Evolutionary conservation across 2,888 invertebrate genomes (phyloP).

Genomic region (Idaea straminata): DNA sequence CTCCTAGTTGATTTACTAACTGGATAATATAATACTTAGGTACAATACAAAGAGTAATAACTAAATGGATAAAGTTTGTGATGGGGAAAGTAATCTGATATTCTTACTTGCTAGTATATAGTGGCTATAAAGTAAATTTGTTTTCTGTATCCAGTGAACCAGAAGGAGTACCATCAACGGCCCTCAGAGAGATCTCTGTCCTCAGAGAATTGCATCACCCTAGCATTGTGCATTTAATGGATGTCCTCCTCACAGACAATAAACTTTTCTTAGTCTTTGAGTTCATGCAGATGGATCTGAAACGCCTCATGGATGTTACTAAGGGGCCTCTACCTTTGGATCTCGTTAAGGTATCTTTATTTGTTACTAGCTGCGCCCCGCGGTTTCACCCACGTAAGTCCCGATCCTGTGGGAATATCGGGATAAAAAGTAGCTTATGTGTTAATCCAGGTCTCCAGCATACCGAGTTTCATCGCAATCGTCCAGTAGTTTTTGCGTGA

Average conservation of each 20-base stretch:
- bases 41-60: not conserved
- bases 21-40: too few species aligned
- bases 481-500: too few species aligned
- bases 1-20: not conserved
- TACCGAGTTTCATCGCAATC: too few species aligned
- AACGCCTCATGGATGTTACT: slow-evolving; percentile 89
- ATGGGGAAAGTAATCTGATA: not conserved
- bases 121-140: not conserved
- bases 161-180: slow-evolving; percentile 98
- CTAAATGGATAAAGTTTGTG: not conserved
- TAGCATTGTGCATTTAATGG: slow-evolving; percentile 93
- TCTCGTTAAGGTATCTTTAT: slow-evolving; percentile 82
- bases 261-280: slow-evolving; percentile 97
- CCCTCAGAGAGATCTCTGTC: slow-evolving; percentile 96
- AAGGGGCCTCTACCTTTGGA: slow-evolving; percentile 81
- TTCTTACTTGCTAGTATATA: not conserved
- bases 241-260: slow-evolving; percentile 91
- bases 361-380: too few species aligned
- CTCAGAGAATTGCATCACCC: slow-evolving; percentile 94
- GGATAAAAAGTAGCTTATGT: too few species aligned
- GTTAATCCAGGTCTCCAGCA: too few species aligned
- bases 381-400: too few species aligned
- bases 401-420: too few species aligned
- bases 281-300: slow-evolving; percentile 95
- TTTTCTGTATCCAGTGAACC: slow-evolving; percentile 83